These are phyloP conservation scores for Aphaenogaster ashmeadi DNA, from an alignment of 1,140 invertebrate species.

Conservation along the genomic window DNA sequence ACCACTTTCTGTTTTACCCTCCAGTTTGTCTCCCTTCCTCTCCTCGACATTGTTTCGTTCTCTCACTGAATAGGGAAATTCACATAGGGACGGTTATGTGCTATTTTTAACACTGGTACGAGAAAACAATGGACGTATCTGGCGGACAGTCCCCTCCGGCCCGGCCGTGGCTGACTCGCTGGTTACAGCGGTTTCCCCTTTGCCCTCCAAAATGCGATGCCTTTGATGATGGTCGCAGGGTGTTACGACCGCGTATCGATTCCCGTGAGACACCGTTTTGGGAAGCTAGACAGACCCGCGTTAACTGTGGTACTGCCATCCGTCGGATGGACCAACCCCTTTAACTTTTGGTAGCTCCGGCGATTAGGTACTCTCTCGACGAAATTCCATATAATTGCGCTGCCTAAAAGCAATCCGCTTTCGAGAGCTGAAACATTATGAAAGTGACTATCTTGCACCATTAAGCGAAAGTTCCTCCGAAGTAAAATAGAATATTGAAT, in stretches of 20 bases:
- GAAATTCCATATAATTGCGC: slow-evolving; percentile 33
- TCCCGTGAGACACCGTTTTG: slow-evolving; percentile 35
- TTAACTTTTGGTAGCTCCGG: slow-evolving; percentile 3
- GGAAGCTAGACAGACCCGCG: slow-evolving; percentile 37
- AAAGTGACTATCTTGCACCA: background rate
- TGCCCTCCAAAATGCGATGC: slow-evolving; percentile 31
- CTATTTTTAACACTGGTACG: slow-evolving; percentile 74
- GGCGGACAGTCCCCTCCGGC: background rate
- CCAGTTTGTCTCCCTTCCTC: background rate
- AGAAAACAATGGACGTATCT: slow-evolving; percentile 71
- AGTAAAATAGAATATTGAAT: slow-evolving; percentile 9
- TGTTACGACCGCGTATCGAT: slow-evolving; percentile 62
- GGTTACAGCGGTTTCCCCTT: slow-evolving; percentile 38
- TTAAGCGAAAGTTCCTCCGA: background rate
- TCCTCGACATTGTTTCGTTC: slow-evolving; percentile 15
- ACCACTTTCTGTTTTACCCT: background rate
- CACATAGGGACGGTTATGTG: slow-evolving; percentile 13
- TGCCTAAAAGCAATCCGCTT: slow-evolving; percentile 15
- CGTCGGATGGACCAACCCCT: background rate
- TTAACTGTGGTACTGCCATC: slow-evolving; percentile 33
- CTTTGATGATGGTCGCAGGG: slow-evolving; percentile 39
- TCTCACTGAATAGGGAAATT: slow-evolving; percentile 75
- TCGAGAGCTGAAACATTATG: background rate
- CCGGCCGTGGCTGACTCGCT: background rate
- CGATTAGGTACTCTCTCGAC: background rate